These are phyloP conservation scores for Drosophila bocki DNA, from an alignment of 1,140 invertebrate genomes.

Conservation along the genomic window DNA sequence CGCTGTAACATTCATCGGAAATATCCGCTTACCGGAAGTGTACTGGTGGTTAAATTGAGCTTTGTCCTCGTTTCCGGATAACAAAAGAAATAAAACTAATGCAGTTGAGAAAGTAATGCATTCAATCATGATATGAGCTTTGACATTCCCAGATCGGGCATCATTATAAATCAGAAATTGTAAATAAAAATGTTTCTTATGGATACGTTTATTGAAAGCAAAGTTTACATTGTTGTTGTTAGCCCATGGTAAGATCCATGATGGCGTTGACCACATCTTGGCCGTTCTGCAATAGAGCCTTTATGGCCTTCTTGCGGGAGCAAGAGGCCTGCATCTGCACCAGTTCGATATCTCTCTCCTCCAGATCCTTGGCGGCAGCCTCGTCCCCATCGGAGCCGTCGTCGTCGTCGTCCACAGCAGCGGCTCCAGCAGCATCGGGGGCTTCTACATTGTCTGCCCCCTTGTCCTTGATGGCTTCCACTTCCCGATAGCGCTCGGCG, in stretches of 20 bases:
- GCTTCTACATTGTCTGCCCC: background rate
- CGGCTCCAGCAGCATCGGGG: background rate
- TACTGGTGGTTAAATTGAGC: background rate
- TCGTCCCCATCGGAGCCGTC: slow-evolving; percentile 7
- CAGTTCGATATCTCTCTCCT: slow-evolving; percentile 68
- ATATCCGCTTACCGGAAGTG: slow-evolving; percentile 14
- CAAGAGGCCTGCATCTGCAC: slow-evolving; percentile 64
- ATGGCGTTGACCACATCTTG: slow-evolving; percentile 74
- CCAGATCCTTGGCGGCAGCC: slow-evolving; percentile 5
- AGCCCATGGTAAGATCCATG: slow-evolving; percentile 59
- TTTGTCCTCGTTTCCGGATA: background rate
- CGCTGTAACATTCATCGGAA: background rate
- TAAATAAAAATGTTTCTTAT: background rate
- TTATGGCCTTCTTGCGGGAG: slow-evolving; percentile 57
- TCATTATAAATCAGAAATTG: background rate
- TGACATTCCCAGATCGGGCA: background rate
- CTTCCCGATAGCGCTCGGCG: slow-evolving; percentile 36
- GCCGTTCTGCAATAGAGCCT: slow-evolving; percentile 53
- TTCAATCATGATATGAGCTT: background rate
- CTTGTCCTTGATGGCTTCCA: background rate
- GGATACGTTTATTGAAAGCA: background rate
- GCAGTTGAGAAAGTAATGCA: background rate
- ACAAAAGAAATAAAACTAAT: background rate
- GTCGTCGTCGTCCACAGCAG: slow-evolving; percentile 1
- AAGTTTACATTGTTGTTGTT: background rate